Percentiles rank a stretch among this genome's conserved stretches.
phyloP scores from a whole-genome alignment of 64 coral and sea anemone species.

The Montipora cactus region DNA sequence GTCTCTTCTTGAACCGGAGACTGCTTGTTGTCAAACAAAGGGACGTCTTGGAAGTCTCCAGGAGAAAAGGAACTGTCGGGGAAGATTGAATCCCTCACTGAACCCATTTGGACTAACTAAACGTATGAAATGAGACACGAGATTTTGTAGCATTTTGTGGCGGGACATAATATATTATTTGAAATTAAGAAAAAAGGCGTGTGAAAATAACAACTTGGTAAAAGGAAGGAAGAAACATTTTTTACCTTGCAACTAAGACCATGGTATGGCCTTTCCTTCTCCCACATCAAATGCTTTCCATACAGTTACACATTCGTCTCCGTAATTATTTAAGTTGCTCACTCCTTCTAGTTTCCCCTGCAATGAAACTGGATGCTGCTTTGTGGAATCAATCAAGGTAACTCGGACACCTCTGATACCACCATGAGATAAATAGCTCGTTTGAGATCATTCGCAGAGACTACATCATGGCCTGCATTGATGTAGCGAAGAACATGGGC shows the following conservation, averaged over 20 bases:
- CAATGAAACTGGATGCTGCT: neutral
- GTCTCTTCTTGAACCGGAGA: neutral
- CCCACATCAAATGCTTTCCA: conserved; percentile 73
- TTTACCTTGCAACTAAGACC: conserved; percentile 12
- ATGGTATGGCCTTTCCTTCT: conserved; percentile 38
- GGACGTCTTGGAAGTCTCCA: conserved; percentile 29
- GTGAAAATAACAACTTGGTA: neutral
- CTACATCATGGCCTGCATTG: conserved; percentile 49
- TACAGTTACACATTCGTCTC: conserved; percentile 3
- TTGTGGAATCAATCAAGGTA: conserved; percentile 23
- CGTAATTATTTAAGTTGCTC: conserved; percentile 51
- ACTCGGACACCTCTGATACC: conserved; percentile 34
- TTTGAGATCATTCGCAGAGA: conserved; percentile 9
- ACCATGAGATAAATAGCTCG: conserved; percentile 48
- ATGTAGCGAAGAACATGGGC: conserved; percentile 35
- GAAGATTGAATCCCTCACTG: neutral
- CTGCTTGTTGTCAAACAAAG: conserved; percentile 8
- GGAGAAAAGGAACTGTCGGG: neutral
- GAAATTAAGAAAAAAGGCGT: neutral
- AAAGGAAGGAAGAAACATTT: neutral
- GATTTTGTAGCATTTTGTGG: conserved; percentile 11
- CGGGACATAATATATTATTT: neutral
- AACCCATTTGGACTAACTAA: conserved; percentile 12
- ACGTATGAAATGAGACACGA: neutral
- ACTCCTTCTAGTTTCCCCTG: conserved; percentile 22